Evolutionary conservation across 2,113 vertebrate species (phyloP).

Genomic region (Hyperopisus bebe): DNA sequence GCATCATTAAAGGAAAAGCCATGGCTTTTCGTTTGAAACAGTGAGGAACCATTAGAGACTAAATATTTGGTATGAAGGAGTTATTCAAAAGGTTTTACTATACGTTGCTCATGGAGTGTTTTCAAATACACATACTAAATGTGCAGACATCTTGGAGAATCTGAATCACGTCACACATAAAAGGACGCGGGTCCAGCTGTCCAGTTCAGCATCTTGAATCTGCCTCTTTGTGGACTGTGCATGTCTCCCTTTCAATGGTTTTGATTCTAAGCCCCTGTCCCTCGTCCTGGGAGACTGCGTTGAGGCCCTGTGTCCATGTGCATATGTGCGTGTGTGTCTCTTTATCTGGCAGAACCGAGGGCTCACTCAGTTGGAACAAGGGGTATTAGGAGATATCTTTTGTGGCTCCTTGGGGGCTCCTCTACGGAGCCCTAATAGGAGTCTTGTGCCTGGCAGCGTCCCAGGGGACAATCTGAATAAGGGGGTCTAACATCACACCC

Average conservation of each 20-base stretch:
- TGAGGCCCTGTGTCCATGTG: slow-evolving; percentile 31
- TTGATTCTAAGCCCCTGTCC: slow-evolving; percentile 34
- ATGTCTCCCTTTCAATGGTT: slow-evolving; percentile 15
- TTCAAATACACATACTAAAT: neutral
- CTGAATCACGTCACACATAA: neutral
- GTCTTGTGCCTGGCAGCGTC: slow-evolving; percentile 68
- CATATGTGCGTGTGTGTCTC: slow-evolving; percentile 20
- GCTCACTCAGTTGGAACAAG: slow-evolving; percentile 57
- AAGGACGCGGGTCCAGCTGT: slow-evolving; percentile 7
- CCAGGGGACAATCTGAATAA: slow-evolving; percentile 63
- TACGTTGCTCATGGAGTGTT: neutral
- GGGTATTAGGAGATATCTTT: slow-evolving; percentile 61
- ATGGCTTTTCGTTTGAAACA: neutral
- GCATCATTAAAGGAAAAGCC: neutral
- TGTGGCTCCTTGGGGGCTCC: slow-evolving; percentile 65
- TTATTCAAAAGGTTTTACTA: neutral
- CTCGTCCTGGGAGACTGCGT: slow-evolving; percentile 39
- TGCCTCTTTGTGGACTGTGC: slow-evolving; percentile 19
- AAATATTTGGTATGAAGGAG: neutral
- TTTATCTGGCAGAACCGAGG: slow-evolving; percentile 25
- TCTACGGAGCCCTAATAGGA: slow-evolving; percentile 63
- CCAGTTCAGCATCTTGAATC: slow-evolving; percentile 13
- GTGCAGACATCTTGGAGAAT: neutral
- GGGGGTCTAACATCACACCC: slow-evolving; percentile 60
- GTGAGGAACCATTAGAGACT: neutral